Base-by-base conservation (phyloP, 2,797 vertebrate genomes). In the Loris lydekkerianus region DNA sequence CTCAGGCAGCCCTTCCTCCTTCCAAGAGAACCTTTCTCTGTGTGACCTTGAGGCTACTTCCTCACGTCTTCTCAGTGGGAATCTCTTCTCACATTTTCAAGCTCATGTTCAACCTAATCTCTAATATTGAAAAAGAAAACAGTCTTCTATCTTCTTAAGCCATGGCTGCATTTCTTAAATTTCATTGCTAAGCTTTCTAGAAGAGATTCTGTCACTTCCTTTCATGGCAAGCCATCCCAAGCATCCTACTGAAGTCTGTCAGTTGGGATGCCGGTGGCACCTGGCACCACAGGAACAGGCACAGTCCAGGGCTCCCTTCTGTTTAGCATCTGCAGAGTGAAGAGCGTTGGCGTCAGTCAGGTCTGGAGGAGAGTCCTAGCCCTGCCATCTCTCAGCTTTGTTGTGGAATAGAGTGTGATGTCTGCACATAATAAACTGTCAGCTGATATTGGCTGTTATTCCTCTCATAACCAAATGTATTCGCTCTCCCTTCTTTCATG, bases 1-100 rank as follows among this genome's bases (percentile, higher is more conserved):
- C 91, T 83, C 60, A 90, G 75, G 15, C 40, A 65, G 88, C 18
- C 70, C 84, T n/a, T 88, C 43, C 18, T 65, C 25, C 78, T 81
- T 37, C 75, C 60, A 77, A 9, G 31, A 40, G 43, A 37, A 73
- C 23, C 61, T 90, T 81, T 72, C 13, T 31, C 2, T 4, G n/a
- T 43, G 23, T 53, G 34, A 20, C 73, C 49, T 67, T 72, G 73
- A 82, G 65, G 75, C 56, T 14, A 37, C 69, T 81, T 89, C 61
- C 13, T 86, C 31, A 29, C 23, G 27, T 29, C 49, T 93, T 27
- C 86, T 63, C n/a, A 11, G 7, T 7, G 61, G 56, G 31, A 88
- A 84, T 69, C 77, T 65, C 76, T 34, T 86, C 58, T 86, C 23
- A 49, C 43, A 81, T 27, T 78, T 73, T 86, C 2, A 96, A 91